Conservation (phyloP, 2,113 vertebrate genomes). For the Athene cunicularia region DNA sequence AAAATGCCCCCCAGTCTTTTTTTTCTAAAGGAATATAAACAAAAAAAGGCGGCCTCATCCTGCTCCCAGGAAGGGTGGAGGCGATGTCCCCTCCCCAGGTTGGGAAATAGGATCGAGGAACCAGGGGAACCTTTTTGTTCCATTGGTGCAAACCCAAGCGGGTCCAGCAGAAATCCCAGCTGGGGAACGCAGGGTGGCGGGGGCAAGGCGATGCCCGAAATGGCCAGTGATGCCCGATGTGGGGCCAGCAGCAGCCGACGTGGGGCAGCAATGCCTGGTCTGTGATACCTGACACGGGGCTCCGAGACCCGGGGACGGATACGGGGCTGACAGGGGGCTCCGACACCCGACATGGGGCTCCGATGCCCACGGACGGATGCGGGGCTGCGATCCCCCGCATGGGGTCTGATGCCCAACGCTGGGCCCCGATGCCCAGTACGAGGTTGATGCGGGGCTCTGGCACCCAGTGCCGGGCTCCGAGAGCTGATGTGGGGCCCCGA, state of each 20-base stretch:
- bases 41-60: background rate
- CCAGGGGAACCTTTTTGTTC: background rate
- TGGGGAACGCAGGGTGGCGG: background rate
- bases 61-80: background rate
- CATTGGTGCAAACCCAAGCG: background rate
- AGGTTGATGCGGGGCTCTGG: background rate
- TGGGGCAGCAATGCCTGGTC: background rate
- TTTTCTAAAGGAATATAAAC: background rate
- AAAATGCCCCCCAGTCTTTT: background rate
- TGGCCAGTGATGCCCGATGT: accelerated
- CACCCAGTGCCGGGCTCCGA: background rate
- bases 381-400: background rate
- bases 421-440: background rate
- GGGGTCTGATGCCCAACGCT: background rate
- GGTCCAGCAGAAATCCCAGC: background rate
- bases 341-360: background rate
- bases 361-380: accelerated
- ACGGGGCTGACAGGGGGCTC: too few relatives aligned
- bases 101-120: background rate
- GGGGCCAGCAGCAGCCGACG: background rate
- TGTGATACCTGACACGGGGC: background rate
- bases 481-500: background rate
- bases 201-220: background rate
- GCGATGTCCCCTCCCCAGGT: background rate
- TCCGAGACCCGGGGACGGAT: background rate